Conservation (phyloP, 1,140 invertebrate species). For the Drosophila ercepeae region DNA sequence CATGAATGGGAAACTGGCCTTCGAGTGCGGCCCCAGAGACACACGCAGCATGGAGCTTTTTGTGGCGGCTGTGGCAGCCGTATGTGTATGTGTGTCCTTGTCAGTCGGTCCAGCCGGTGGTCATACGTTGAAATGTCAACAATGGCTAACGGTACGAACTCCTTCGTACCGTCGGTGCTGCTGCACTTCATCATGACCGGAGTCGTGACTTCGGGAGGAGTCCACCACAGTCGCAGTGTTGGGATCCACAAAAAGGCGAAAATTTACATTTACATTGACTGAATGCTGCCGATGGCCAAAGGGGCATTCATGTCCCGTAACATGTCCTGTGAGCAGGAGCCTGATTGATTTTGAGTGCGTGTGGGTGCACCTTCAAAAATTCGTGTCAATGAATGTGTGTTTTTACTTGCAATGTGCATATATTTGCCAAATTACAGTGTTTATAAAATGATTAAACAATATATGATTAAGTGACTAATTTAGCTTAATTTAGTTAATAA, state of each 20-base stretch:
- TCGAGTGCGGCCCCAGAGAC: slow-evolving; percentile 9
- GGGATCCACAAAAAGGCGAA: slow-evolving; percentile 65
- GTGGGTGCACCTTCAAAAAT: slow-evolving; percentile 5
- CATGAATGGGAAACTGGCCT: slow-evolving; percentile 28
- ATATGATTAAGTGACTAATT: no score
- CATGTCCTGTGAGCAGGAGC: slow-evolving; percentile 41
- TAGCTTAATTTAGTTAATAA: no score
- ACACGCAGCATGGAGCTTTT: slow-evolving; percentile 29
- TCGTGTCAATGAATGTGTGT: background rate
- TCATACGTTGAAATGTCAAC: slow-evolving; percentile 69
- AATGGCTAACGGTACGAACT: slow-evolving; percentile 34
- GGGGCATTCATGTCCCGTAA: slow-evolving; percentile 34
- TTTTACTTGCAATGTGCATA: background rate
- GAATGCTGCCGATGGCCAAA: slow-evolving; percentile 54
- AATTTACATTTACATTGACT: slow-evolving; percentile 82
- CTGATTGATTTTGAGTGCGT: slow-evolving; percentile 74
- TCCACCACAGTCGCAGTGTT: slow-evolving; percentile 21
- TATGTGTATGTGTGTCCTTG: slow-evolving; percentile 30
- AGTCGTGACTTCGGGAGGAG: slow-evolving; percentile 43
- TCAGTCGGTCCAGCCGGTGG: slow-evolving; percentile 29
- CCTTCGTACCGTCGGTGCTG: slow-evolving; percentile 2
- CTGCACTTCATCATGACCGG: slow-evolving; percentile 71
- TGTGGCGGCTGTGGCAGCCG: slow-evolving; percentile 38
- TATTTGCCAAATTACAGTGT: no score
- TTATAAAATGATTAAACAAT: no score